These are phyloP conservation scores for Aphaenogaster ashmeadi DNA, from an alignment of 1,140 invertebrate genomes.

Conservation along the genomic window DNA sequence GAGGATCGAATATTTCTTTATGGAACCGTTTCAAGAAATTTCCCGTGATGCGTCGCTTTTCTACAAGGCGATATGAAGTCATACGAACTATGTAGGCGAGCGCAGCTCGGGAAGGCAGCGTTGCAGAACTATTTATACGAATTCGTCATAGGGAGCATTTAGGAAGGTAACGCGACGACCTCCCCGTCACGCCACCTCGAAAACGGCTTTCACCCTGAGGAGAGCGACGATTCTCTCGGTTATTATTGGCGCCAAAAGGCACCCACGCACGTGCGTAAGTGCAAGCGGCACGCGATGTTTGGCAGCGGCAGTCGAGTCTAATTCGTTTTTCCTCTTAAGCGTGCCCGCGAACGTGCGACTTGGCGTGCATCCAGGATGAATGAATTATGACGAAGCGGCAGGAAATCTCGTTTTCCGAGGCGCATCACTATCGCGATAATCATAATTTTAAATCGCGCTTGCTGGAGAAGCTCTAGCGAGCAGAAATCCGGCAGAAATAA, in stretches of 20 bases:
- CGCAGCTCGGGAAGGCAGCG: neutral
- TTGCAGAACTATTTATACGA: conserved; percentile 72
- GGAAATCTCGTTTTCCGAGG: conserved; percentile 50
- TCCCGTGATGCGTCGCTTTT: neutral
- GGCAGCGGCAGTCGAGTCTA: conserved; percentile 59
- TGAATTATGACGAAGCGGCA: conserved; percentile 71
- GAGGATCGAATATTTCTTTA: neutral
- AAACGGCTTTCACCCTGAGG: conserved; percentile 66
- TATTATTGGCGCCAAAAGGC: conserved; percentile 77
- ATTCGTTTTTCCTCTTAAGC: conserved; percentile 72
- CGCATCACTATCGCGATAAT: conserved; percentile 19
- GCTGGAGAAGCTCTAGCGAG: neutral
- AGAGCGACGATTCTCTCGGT: conserved; percentile 72
- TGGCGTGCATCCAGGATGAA: conserved; percentile 66
- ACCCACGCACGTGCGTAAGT: conserved; percentile 74
- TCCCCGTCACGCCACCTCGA: conserved; percentile 41
- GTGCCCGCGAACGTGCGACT: conserved; percentile 64
- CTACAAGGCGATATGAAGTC: neutral
- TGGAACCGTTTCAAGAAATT: neutral
- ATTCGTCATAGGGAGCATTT: conserved; percentile 74
- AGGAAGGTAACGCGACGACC: conserved; percentile 62
- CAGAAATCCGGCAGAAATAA: conserved; percentile 20
- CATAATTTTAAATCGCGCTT: conserved; percentile 28
- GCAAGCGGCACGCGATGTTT: conserved; percentile 73
- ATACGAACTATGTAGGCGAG: conserved; percentile 42